Conservation (phyloP, 2,888 invertebrate genomes). For the Drosophila mayaguana region DNA sequence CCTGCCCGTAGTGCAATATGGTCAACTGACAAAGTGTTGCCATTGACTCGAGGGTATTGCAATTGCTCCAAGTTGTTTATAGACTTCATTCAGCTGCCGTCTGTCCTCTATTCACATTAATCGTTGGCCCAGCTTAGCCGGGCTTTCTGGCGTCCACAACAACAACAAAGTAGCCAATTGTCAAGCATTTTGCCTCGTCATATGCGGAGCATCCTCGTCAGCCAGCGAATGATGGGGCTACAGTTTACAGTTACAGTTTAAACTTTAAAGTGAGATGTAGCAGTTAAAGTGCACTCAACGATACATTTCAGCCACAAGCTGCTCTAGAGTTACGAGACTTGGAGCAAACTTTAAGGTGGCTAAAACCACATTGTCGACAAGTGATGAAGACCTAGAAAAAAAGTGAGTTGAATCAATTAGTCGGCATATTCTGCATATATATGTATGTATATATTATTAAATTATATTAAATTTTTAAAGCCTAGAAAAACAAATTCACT, state of each 20-base stretch:
- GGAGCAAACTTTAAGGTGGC: neutral
- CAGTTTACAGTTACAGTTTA: neutral
- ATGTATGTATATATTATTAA: too few species aligned
- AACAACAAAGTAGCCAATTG: slow-evolving; percentile 21
- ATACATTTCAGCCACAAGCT: neutral
- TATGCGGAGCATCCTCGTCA: neutral
- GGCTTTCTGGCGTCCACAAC: slow-evolving; percentile 4
- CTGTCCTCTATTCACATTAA: slow-evolving; percentile 14
- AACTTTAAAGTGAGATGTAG: slow-evolving; percentile 20
- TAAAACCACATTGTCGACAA: neutral
- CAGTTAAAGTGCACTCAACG: neutral
- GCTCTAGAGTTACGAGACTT: neutral
- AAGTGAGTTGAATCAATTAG: too few species aligned
- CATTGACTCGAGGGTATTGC: neutral
- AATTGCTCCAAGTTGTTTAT: neutral
- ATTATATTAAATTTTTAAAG: too few species aligned
- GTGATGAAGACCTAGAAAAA: too few species aligned
- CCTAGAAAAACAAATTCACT: too few species aligned
- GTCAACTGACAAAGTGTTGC: neutral
- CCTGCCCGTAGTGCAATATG: neutral
- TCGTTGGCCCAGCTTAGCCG: slow-evolving; percentile 1
- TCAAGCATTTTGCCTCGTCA: slow-evolving; percentile 13
- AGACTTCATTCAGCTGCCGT: slow-evolving; percentile 8
- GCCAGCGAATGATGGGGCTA: slow-evolving; percentile 3
- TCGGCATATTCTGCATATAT: too few species aligned